Conservation (phyloP, 2,797 vertebrate species). For the Phoeniculus purpureus region DNA sequence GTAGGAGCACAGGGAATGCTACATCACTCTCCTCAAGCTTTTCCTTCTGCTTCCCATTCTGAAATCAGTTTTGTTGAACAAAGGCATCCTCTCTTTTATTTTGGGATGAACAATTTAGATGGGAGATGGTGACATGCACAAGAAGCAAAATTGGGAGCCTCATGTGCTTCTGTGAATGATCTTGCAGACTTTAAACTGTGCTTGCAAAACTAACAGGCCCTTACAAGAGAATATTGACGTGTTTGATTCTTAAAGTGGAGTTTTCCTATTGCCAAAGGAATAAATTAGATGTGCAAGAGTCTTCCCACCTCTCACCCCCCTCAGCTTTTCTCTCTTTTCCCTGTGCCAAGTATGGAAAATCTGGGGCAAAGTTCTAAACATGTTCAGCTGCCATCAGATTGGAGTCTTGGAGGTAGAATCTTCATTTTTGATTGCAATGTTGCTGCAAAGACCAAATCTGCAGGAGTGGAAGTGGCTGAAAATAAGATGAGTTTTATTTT, state of each 20-base stretch:
- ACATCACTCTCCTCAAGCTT: not conserved
- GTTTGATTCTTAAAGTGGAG: not conserved
- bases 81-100: not conserved
- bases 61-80: not conserved
- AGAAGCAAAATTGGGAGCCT: not conserved
- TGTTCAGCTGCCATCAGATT: not conserved
- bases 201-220: not conserved
- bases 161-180: slow-evolving; percentile 1
- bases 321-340: not conserved
- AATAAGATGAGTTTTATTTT: slow-evolving; percentile 56
- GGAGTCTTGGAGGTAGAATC: not conserved
- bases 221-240: not conserved
- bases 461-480: slow-evolving; percentile 24
- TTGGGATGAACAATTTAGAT: not conserved
- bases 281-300: not conserved
- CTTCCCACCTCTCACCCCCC: not conserved
- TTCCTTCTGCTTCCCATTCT: not conserved
- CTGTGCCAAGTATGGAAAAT: slow-evolving; percentile 3
- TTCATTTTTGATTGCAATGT: slow-evolving; percentile 51
- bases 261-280: not conserved
- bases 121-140: not conserved
- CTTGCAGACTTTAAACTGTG: slow-evolving; percentile 27
- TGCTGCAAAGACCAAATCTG: slow-evolving; percentile 62
- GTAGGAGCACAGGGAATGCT: not conserved
- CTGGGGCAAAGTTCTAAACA: not conserved